Evolutionary conservation across 64 coral and sea anemone genomes (phyloP).

Genomic region (Exaiptasia diaphana): DNA sequence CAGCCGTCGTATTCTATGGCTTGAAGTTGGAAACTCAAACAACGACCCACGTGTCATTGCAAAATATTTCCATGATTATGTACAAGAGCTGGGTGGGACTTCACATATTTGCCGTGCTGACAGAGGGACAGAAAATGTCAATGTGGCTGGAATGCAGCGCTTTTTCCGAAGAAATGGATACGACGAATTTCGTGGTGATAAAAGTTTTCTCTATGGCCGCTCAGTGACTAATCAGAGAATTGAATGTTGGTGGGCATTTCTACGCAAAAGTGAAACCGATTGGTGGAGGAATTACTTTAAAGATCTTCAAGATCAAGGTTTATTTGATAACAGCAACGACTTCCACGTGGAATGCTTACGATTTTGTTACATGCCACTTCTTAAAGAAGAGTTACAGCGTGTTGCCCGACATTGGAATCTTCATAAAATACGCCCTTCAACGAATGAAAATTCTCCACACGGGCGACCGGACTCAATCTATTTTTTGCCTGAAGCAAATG

Average conservation of each 20-base stretch:
- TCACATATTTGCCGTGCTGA: neutral
- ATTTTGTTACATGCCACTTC: neutral
- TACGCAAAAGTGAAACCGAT: neutral
- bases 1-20: conserved; percentile 13
- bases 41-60: neutral
- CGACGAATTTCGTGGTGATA: neutral
- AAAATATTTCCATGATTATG: neutral
- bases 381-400: neutral
- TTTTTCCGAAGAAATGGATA: neutral
- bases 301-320: conserved; percentile 12
- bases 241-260: neutral
- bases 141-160: neutral
- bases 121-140: neutral
- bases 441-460: conserved; percentile 30
- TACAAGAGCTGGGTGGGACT: neutral
- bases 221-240: neutral
- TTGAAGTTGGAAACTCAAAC: conserved; percentile 19
- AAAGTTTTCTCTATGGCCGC: neutral
- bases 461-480: conserved; percentile 34
- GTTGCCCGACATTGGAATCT: conserved; percentile 33
- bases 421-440: conserved; percentile 24
- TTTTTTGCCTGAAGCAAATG: conserved; percentile 16
- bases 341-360: conserved; percentile 2
- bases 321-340: neutral
- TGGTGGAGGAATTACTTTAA: conserved; percentile 37